Evolutionary conservation across 2,888 invertebrate genomes (phyloP), one percentile per base, ranked within the genome.

Genomic region (Hyppa rectilinea): DNA sequence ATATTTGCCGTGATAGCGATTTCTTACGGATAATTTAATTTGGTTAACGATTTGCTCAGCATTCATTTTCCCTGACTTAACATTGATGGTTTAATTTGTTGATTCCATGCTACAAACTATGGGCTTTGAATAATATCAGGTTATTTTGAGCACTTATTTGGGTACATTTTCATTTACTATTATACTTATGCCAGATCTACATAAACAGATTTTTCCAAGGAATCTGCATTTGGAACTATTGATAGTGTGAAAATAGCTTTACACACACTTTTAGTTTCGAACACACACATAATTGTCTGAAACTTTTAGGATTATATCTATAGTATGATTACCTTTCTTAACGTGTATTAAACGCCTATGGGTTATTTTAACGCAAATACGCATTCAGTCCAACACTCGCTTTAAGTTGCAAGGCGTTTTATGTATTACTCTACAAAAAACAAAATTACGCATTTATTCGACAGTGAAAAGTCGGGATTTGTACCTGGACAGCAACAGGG

Each of bases 361-460:
- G 7, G 2, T 7, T 55, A 34, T 61, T 14, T 23, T 26, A 71
- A 53, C 63, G 68, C 67, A 69, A 74, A 4, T 1, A 20, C 43
- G 12, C 40, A 26, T 53, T 36, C 10, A n/a, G 52, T 26, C 34
- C 2, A n/a, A 43, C 14, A 40, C 47, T 56, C 34, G 7, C 1
- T 7, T 36, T 29, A 1, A 53, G 3, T 43, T 14, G 2, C 2
- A 31, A 58, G 79, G 74, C 47, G 58, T 38, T 70, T 36, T 36
- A 23, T 55, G 6, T 23, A 36, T 23, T 56, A 36, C 56, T 56
- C 10, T 23, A 36, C 23, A 17, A 17, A 1, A 34, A n/a, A 36
- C 17, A 5, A 56, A 23, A 36, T 56, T 10, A 10, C 36, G 5
- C 23, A 23, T 47, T 47, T 47, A 23, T 47, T 47, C 10, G 23